These are phyloP conservation scores for Corythornis madagascariensis DNA, from an alignment of 2,113 vertebrate genomes.

Conservation along the genomic window DNA sequence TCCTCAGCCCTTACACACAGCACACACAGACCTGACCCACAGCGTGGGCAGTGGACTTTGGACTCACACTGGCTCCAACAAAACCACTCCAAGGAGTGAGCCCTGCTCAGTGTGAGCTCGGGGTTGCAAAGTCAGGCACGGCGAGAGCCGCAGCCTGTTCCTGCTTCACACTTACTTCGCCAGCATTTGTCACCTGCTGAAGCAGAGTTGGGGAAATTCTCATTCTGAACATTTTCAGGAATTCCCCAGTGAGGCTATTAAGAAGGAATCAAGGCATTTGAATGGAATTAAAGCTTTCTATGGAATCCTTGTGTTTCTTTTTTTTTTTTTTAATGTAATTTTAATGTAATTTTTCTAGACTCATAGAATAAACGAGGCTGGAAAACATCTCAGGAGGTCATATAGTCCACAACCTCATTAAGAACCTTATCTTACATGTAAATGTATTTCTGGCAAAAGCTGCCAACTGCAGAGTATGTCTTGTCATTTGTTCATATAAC, in stretches of 20 bases:
- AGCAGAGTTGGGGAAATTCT: not conserved
- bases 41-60: not conserved
- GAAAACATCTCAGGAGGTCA: not conserved
- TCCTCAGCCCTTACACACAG: constrained; percentile 10
- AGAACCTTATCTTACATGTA: not conserved
- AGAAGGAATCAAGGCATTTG: not conserved
- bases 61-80: fast-evolving
- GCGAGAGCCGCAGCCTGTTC: not conserved
- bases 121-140: not conserved
- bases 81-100: not conserved
- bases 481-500: not conserved
- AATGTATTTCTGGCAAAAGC: not conserved
- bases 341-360: constrained; percentile 23
- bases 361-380: not conserved
- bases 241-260: not conserved
- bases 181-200: not conserved
- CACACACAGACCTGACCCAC: not conserved
- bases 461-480: not conserved
- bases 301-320: not conserved
- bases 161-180: not conserved
- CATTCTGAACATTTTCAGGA: not conserved
- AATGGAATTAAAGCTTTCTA: not conserved
- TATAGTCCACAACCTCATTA: not conserved
- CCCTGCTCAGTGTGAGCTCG: not conserved
- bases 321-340: not conserved